Conservation (phyloP, 2,113 vertebrate species). For the Cynoglossus semilaevis region DNA sequence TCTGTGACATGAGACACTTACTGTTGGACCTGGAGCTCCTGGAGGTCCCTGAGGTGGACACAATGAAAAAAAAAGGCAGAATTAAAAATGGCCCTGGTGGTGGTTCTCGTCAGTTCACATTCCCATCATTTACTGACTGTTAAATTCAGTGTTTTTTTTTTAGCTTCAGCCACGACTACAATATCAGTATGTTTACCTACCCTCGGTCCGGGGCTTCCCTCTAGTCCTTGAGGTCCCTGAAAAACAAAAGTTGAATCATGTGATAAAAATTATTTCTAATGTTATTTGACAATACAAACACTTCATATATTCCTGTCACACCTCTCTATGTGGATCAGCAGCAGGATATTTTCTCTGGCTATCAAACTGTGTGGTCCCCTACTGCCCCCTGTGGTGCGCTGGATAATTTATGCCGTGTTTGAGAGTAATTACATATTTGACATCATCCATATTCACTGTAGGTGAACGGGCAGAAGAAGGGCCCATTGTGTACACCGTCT, state of each 20-base stretch:
- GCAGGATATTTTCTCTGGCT: background rate
- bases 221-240: constrained; percentile 89
- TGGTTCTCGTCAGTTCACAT: background rate
- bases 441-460: background rate
- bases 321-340: background rate
- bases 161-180: too few species aligned
- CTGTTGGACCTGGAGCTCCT: constrained; percentile 84
- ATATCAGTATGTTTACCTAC: constrained; percentile 84
- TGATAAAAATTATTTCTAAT: background rate
- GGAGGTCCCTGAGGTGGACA: constrained; percentile 81
- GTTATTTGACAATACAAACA: background rate
- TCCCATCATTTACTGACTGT: too few species aligned
- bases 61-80: constrained; percentile 24
- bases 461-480: constrained; percentile 7
- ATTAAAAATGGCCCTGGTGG: constrained; percentile 12
- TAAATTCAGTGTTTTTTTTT: too few species aligned
- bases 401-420: background rate
- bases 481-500: constrained; percentile 5
- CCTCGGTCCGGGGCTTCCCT: constrained; percentile 85
- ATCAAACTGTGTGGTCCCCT: constrained; percentile 6
- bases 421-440: constrained; percentile 12
- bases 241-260: background rate
- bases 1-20: constrained; percentile 69
- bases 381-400: constrained; percentile 36
- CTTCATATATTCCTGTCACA: background rate